Evolutionary conservation across 2,113 vertebrate species (phyloP), one percentile per base, ranked within the genome.

Genomic region (Carassius auratus): DNA sequence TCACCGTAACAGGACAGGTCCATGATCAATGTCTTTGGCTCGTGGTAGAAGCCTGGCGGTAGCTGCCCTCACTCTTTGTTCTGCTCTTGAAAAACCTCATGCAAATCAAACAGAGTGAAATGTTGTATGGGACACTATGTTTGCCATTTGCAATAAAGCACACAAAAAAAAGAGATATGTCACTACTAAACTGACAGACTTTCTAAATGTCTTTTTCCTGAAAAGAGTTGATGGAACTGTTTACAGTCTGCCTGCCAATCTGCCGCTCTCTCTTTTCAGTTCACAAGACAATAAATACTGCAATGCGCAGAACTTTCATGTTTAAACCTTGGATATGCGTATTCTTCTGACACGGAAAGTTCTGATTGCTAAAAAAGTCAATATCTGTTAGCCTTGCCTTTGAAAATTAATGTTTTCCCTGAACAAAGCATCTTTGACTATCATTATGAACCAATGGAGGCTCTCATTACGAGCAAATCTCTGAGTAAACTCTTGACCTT

Each of bases 1-100:
- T 89, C 88, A 86, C 38, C 9, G 17, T 86, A 89, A 89, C 69
- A 80, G 87, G 88, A 86, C 88, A 84, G 81, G 77, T 81, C 50
- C 26, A 80, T 85, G 76, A 85, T 87, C 84, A 83, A 87, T 87
- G 79, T 66, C 81, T 82, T 74, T 82, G 79, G 79, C 74, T 45
- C 33, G 23, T 81, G 78, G 76, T 76, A 48, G 83, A 50, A 2
- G 42, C 42, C 42, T 10, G 42, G 9, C 42, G 9, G 42, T 10
- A 8, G 42, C n/a, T 50, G 79, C 17, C 21, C 33, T 75, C 48
- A 38, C 61, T 66, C 30, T 77, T 55, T 68, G 57, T n/a, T 73
- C 19, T 36, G 71, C 61, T 36, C 62, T 61, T 61, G 13, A 78
- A 85, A 52, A 15, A 9, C 45, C 21, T 21, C 4, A 52, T 5